These are phyloP conservation scores for Mesoclemmys tuberculata DNA, from an alignment of 2,113 vertebrate species.

Conservation along the genomic window DNA sequence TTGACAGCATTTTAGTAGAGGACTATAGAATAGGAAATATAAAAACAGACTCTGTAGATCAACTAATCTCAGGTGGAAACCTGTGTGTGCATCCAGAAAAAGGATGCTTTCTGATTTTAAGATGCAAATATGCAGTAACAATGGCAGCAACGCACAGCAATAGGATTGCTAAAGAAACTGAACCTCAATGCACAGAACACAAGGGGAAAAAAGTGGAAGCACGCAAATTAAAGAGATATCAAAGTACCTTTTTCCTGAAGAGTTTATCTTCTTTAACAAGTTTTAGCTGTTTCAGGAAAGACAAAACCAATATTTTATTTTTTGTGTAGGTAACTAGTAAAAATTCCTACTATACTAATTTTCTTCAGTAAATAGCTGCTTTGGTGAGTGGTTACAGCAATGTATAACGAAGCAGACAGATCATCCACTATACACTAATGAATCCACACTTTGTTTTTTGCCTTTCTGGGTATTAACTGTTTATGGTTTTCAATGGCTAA, in stretches of 20 bases:
- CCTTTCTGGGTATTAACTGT: neutral
- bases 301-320: neutral
- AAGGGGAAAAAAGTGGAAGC: neutral
- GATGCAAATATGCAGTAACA: neutral
- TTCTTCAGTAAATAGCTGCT: neutral
- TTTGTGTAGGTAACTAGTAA: neutral
- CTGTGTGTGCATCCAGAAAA: neutral
- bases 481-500: neutral
- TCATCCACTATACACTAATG: neutral
- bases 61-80: neutral
- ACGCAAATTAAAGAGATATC: neutral
- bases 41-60: neutral
- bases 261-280: slow-evolving; percentile 80
- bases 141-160: neutral
- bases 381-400: neutral
- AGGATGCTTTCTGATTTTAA: neutral
- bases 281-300: slow-evolving; percentile 72
- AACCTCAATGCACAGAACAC: neutral
- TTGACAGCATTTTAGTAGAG: neutral
- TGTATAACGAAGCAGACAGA: neutral
- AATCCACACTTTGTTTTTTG: neutral
- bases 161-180: neutral
- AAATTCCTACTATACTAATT: neutral
- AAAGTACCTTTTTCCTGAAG: slow-evolving; percentile 80
- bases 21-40: neutral